These are phyloP conservation scores for Diuraphis noxia DNA, from an alignment of 1,140 invertebrate genomes.

Conservation along the genomic window DNA sequence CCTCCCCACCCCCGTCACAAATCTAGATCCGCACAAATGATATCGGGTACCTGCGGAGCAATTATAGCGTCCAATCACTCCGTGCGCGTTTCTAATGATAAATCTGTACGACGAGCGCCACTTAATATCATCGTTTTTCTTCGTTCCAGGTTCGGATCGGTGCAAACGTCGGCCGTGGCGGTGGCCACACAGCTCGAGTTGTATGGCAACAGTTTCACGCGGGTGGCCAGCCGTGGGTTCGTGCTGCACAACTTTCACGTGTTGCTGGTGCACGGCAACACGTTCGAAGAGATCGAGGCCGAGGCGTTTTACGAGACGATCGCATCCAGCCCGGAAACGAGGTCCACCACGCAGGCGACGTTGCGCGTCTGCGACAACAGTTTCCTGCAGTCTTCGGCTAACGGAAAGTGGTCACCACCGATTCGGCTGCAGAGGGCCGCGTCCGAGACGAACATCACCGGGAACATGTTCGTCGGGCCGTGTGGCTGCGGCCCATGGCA, in stretches of 20 bases:
- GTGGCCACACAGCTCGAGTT: background rate
- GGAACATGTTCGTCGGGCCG: background rate
- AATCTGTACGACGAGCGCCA: no score
- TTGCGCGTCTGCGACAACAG: background rate
- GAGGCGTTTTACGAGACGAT: slow-evolving; percentile 7
- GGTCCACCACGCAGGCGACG: background rate
- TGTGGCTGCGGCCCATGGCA: background rate
- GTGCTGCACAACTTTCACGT: background rate
- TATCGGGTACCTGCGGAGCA: no score
- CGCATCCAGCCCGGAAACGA: no score
- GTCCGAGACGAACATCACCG: background rate
- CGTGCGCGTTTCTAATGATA: no score
- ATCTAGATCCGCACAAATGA: background rate
- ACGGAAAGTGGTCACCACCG: background rate
- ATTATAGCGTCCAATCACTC: no score
- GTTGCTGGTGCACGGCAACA: background rate
- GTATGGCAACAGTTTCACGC: background rate
- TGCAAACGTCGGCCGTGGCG: background rate
- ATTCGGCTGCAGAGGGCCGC: background rate
- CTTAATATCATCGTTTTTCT: background rate
- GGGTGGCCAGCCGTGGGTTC: background rate
- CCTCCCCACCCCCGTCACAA: no score
- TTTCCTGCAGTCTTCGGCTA: background rate
- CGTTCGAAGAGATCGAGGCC: background rate
- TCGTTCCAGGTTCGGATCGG: background rate